Evolutionary conservation across 2,797 vertebrate genomes (phyloP).

Genomic region (Lepus townsendii): DNA sequence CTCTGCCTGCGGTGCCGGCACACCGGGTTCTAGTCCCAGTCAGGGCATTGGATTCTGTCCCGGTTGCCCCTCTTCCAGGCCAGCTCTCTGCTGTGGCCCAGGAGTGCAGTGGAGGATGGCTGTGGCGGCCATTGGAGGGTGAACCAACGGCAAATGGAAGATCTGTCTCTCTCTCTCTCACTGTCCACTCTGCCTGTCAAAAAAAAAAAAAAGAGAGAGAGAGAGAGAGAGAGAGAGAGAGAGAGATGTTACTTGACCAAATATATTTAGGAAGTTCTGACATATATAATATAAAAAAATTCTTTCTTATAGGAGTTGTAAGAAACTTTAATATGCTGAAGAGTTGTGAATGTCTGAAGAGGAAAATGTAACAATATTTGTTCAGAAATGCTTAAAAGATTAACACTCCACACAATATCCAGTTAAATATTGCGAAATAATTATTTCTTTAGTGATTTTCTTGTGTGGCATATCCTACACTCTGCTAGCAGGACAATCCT

Average conservation of each 20-base stretch:
- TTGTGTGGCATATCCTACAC: not conserved
- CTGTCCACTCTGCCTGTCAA: too few relatives aligned
- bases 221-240: too few relatives aligned
- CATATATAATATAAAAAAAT: not conserved
- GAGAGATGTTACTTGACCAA: not conserved
- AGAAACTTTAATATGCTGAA: not conserved
- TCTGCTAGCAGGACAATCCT: not conserved
- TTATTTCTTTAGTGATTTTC: not conserved
- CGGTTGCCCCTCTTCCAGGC: too few relatives aligned
- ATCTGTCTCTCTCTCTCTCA: too few relatives aligned
- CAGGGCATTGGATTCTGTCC: too few relatives aligned
- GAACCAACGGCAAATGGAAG: too few relatives aligned
- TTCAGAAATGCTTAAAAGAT: not conserved
- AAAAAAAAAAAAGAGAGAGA: too few relatives aligned
- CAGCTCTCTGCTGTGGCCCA: too few relatives aligned
- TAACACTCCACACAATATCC: not conserved
- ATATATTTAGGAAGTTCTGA: slow-evolving; percentile 4
- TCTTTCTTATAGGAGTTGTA: not conserved
- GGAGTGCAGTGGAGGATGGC: too few relatives aligned
- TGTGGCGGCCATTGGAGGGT: too few relatives aligned
- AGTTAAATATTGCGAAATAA: not conserved
- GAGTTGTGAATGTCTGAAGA: not conserved
- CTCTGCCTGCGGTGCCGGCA: too few relatives aligned
- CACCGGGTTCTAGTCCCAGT: too few relatives aligned
- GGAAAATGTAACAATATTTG: not conserved